Conservation (phyloP, 2,797 vertebrate genomes). For the Scyliorhinus canicula region DNA sequence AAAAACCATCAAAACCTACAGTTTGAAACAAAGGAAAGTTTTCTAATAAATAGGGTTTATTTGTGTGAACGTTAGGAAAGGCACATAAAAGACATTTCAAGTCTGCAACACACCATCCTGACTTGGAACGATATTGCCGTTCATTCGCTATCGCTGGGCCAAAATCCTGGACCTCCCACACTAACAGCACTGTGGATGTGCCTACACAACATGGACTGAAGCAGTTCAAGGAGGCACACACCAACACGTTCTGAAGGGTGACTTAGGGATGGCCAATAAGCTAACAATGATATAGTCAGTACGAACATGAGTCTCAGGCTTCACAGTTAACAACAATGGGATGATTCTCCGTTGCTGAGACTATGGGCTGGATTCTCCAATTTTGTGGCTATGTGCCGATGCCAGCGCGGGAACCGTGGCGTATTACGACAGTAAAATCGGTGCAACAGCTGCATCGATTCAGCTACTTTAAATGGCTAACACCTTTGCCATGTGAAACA, state of each 20-base stretch:
- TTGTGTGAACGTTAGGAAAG: neutral
- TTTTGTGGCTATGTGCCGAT: too few relatives aligned
- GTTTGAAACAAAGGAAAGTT: neutral
- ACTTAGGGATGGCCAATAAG: neutral
- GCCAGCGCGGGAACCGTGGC: too few relatives aligned
- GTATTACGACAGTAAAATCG: too few relatives aligned
- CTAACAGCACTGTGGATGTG: neutral
- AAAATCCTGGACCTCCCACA: neutral
- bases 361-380: too few relatives aligned
- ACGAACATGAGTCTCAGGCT: neutral
- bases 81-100: neutral
- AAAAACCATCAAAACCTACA: neutral
- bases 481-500: too few relatives aligned
- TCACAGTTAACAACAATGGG: neutral
- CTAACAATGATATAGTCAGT: neutral
- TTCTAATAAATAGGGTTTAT: neutral
- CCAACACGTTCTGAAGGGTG: neutral
- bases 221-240: too few relatives aligned
- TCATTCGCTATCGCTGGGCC: neutral
- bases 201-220: too few relatives aligned
- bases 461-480: too few relatives aligned
- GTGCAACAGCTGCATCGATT: too few relatives aligned
- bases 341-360: too few relatives aligned
- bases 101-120: neutral
- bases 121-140: neutral